These are phyloP conservation scores for Bucco capensis DNA, from an alignment of 2,113 vertebrate genomes.

Conservation along the genomic window DNA sequence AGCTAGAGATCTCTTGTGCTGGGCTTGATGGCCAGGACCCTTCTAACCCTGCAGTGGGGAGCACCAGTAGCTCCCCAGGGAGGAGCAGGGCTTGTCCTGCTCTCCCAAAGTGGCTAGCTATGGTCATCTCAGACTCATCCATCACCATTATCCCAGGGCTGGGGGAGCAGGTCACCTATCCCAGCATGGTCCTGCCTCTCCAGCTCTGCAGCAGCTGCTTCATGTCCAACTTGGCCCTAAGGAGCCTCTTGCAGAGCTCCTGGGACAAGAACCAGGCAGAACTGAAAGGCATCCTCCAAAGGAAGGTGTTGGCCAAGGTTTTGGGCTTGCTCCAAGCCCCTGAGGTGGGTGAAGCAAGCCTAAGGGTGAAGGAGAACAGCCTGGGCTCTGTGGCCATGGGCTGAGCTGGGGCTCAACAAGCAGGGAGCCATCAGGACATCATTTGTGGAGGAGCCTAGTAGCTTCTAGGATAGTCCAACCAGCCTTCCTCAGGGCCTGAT, in stretches of 20 bases:
- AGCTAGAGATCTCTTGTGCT: not conserved
- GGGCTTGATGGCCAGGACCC: not conserved
- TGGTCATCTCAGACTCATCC: not conserved
- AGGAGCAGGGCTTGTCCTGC: not conserved
- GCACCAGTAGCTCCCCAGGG: not conserved
- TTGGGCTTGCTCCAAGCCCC: not conserved
- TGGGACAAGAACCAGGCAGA: not conserved
- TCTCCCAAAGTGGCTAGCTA: rapidly evolving
- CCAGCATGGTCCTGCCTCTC: not conserved
- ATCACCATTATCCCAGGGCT: not conserved
- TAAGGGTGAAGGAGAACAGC: not conserved
- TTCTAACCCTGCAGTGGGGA: not conserved
- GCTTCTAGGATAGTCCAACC: not conserved
- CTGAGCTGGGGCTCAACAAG: not conserved
- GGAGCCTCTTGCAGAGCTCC: not conserved
- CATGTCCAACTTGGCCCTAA: not conserved
- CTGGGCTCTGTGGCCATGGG: too few relatives aligned
- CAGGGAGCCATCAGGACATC: not conserved
- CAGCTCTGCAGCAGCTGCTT: not conserved
- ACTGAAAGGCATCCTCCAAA: not conserved
- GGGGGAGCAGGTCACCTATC: not conserved
- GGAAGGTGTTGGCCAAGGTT: not conserved
- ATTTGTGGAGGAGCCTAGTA: not conserved
- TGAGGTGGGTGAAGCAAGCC: not conserved
- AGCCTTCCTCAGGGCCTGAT: not conserved